Conservation (phyloP, 2,113 vertebrate species). For the Vicugna pacos region DNA sequence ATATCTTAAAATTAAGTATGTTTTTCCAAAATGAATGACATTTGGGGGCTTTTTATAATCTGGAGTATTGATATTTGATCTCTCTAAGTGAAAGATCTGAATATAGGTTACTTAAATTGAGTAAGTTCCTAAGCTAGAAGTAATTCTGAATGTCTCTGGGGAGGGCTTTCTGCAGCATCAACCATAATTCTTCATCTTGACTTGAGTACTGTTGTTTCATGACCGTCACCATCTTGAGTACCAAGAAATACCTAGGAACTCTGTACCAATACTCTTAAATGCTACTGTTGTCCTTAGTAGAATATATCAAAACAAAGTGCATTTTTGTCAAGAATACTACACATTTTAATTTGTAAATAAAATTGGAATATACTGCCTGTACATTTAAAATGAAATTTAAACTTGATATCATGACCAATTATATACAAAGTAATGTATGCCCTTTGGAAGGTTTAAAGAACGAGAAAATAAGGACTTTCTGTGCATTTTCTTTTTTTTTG, state of each 20-base stretch:
- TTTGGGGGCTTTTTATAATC: constrained; percentile 50
- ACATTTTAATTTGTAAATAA: constrained; percentile 48
- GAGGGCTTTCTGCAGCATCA: not conserved
- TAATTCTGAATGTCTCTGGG: not conserved
- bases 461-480: not conserved
- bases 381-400: not conserved
- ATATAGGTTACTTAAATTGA: constrained; percentile 43
- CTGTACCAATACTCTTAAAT: not conserved
- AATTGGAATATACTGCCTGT: not conserved
- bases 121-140: constrained; percentile 21
- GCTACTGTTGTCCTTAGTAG: not conserved
- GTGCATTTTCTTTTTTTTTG: not conserved
- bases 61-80: constrained; percentile 10
- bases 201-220: not conserved
- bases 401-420: not conserved
- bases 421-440: constrained; percentile 20
- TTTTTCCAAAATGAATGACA: not conserved
- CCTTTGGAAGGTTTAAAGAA: constrained; percentile 14
- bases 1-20: not conserved
- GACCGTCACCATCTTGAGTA: not conserved
- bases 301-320: not conserved
- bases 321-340: not conserved
- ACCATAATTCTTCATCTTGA: not conserved
- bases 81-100: not conserved
- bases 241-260: not conserved